phyloP scores from a whole-genome alignment of 2,888 invertebrate species.

The Cantharis rufa region DNA sequence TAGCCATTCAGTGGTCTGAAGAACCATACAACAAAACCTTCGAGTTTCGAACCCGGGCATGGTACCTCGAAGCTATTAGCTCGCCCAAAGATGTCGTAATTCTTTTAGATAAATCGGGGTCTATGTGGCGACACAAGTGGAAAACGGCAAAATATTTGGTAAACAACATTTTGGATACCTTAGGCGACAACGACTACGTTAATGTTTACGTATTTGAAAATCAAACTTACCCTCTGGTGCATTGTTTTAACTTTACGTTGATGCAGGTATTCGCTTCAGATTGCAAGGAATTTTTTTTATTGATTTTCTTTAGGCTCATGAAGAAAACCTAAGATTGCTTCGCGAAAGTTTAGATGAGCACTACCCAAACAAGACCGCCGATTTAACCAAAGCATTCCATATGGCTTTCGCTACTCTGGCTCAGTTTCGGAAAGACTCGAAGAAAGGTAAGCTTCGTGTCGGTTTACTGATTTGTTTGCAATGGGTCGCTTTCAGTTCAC shows the following conservation, averaged over 20 bases:
- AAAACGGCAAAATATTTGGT: slow-evolving; percentile 87
- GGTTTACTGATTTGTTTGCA: background rate
- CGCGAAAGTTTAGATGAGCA: slow-evolving; percentile 49
- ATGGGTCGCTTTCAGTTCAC: slow-evolving; percentile 42
- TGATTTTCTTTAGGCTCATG: slow-evolving; percentile 48
- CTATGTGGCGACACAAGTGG: slow-evolving; percentile 67
- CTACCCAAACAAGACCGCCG: slow-evolving; percentile 42
- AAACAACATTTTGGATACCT: slow-evolving; percentile 88
- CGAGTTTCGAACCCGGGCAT: slow-evolving; percentile 90
- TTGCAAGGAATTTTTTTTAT: background rate
- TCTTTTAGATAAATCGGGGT: slow-evolving; percentile 69
- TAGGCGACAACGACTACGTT: slow-evolving; percentile 97
- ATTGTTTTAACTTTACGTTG: slow-evolving; percentile 80
- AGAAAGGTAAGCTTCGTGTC: slow-evolving; percentile 20
- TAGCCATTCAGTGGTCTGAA: slow-evolving; percentile 72
- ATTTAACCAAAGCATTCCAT: slow-evolving; percentile 54
- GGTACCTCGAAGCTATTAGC: slow-evolving; percentile 98
- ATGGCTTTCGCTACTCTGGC: slow-evolving; percentile 84
- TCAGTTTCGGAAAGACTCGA: slow-evolving; percentile 39
- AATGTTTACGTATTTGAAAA: slow-evolving; percentile 92
- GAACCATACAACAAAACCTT: slow-evolving; percentile 69
- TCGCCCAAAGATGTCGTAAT: slow-evolving; percentile 92
- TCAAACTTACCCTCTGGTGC: slow-evolving; percentile 76
- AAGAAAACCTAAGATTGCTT: slow-evolving; percentile 52
- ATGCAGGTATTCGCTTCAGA: slow-evolving; percentile 67